Conservation (phyloP, 2,888 invertebrate genomes). For the Lepas anatifera region DNA sequence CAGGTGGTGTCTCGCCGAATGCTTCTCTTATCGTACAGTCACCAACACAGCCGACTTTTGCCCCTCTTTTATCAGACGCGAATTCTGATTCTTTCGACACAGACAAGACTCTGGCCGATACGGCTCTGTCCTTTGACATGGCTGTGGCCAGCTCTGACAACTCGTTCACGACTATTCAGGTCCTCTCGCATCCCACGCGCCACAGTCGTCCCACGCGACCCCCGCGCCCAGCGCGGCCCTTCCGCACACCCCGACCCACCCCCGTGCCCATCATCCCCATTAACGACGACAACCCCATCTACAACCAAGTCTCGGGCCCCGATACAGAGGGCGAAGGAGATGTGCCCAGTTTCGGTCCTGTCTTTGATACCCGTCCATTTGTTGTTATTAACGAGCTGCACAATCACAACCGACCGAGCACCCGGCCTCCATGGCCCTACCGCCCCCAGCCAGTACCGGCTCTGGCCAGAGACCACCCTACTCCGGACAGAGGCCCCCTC, state of each 20-base stretch:
- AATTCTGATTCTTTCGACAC: too few relatives aligned
- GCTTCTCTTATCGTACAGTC: background rate
- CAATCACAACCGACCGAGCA: background rate
- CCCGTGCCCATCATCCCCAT: conserved; percentile 7
- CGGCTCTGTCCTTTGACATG: background rate
- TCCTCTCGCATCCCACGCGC: too few relatives aligned
- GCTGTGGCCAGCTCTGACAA: background rate
- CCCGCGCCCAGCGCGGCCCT: background rate
- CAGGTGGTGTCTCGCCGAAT: background rate
- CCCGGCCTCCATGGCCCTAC: background rate
- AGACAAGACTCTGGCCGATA: too few relatives aligned
- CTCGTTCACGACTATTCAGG: background rate
- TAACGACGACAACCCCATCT: background rate
- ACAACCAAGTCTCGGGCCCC: background rate
- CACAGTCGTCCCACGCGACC: background rate
- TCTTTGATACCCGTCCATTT: conserved; percentile 9
- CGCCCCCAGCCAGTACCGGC: background rate
- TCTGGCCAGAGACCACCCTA: background rate
- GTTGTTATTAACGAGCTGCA: background rate
- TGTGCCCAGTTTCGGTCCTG: background rate
- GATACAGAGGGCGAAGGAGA: background rate
- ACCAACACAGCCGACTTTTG: background rate
- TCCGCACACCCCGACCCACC: background rate
- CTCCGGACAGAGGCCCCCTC: background rate
- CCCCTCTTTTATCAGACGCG: too few relatives aligned